Evolutionary conservation across 2,797 vertebrate genomes (phyloP), one percentile per base, ranked within the genome.

Genomic region (Cirrhinus mrigala): DNA sequence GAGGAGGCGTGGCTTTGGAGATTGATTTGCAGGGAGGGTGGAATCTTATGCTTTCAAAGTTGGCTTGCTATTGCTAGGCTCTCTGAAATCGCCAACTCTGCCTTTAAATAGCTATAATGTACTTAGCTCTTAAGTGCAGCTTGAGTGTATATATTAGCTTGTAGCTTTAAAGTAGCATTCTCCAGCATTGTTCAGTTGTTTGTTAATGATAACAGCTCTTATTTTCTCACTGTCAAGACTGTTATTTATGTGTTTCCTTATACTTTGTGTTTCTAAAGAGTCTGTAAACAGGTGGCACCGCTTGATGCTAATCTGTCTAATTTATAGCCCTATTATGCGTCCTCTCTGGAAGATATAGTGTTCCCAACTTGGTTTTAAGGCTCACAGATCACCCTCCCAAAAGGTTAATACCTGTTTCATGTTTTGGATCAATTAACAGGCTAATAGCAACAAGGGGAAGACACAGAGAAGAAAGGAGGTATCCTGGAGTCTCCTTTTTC

Each of bases 371-470:
- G 76, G 81, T 73, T 74, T 46, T 82, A 93, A 92, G 88, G 87
- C 83, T 86, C 80, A 89, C 89, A 91, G 88, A 91, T 91, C 92
- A 90, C 82, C 86, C 88, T 90, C 88, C 85, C 76, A 79, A 78
- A 89, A 70, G 89, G 87, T 93, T 94, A 93, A 94, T 94, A 94
- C 91, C 88, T 90, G 91, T 93, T 95, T 95, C 92, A 93, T 94
- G 94, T 94, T 94, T 92, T 92, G 94, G 92, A 93, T 94, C 93
- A 95, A 95, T 95, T 95, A 95, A 94, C 95, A 89, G 91, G 91
- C 92, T 93, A 93, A 91, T 92, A 91, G 91, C 94, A 94, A 95
- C 94, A 93, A 94, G 88, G 93, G 29, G 92, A 95, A 92, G 94
- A 95, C 93, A 91, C 91, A 88, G 92, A 89, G 92, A 93, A 94